A percentile compares a stretch with the other conserved stretches of the same genome.
These are phyloP conservation scores for Acanthurus tractus DNA, from an alignment of 2,797 vertebrate species.

Conservation along the genomic window DNA sequence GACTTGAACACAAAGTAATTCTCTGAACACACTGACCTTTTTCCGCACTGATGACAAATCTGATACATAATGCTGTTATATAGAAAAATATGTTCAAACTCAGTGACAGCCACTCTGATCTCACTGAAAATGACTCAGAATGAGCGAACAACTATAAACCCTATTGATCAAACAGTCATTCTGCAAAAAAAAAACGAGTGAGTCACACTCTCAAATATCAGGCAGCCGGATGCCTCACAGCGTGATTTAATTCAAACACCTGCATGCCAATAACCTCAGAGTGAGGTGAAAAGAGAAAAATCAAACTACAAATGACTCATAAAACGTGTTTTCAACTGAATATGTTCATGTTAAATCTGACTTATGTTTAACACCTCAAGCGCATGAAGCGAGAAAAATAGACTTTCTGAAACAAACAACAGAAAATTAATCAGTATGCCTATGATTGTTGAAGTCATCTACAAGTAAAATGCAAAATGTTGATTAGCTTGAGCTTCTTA, in stretches of 20 bases:
- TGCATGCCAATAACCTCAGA: conserved; percentile 36
- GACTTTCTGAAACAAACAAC: neutral
- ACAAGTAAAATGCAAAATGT: too few relatives aligned
- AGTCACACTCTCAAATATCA: conserved; percentile 53
- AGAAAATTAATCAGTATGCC: too few relatives aligned
- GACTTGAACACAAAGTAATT: neutral
- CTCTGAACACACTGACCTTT: neutral
- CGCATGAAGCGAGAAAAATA: neutral
- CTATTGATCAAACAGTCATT: conserved; percentile 42
- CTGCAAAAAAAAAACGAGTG: conserved; percentile 22
- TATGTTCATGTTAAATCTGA: neutral
- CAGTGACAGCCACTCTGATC: conserved; percentile 6
- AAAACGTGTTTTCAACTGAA: neutral
- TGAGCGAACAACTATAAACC: conserved; percentile 24
- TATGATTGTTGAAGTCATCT: too few relatives aligned
- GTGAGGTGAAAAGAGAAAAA: neutral
- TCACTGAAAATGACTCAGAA: conserved; percentile 44
- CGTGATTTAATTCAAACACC: conserved; percentile 48
- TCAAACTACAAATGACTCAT: neutral
- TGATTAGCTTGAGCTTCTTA: too few relatives aligned
- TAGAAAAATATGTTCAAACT: conserved; percentile 18
- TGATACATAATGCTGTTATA: neutral
- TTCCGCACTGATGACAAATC: neutral
- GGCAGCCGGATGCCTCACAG: conserved; percentile 36
- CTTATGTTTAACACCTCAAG: neutral